phyloP scores from a whole-genome alignment of 92 coral and sea anemone species.

The Epizoanthus scotinus region DNA sequence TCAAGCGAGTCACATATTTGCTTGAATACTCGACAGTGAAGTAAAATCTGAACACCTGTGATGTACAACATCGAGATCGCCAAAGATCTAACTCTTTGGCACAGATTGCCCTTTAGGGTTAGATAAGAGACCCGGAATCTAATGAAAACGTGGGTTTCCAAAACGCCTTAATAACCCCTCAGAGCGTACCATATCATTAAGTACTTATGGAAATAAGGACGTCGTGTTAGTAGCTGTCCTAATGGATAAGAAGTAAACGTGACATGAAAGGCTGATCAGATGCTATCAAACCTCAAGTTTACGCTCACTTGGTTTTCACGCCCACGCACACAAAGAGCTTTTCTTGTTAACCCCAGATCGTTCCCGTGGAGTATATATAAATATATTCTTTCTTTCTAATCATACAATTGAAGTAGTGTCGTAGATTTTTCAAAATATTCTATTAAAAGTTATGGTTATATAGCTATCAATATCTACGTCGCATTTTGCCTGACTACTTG shows the following conservation, averaged over 20 bases:
- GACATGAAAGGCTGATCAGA: slow-evolving; percentile 39
- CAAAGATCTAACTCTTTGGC: slow-evolving; percentile 22
- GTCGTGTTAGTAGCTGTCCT: slow-evolving; percentile 31
- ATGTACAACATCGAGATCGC: slow-evolving; percentile 40
- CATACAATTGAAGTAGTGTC: background rate
- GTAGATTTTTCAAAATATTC: background rate
- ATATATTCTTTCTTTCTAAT: background rate
- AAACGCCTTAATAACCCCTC: slow-evolving; percentile 32
- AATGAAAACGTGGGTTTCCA: slow-evolving; percentile 19
- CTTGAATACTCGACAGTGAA: background rate
- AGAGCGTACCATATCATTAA: slow-evolving; percentile 40
- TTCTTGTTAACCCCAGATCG: slow-evolving; percentile 5
- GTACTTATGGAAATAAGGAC: slow-evolving; percentile 42
- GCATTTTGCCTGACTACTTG: background rate
- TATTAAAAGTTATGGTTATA: background rate
- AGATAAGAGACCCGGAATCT: slow-evolving; percentile 25
- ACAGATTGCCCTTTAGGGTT: slow-evolving; percentile 40
- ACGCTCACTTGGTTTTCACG: slow-evolving; percentile 47
- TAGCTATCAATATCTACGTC: background rate
- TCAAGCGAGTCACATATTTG: slow-evolving; percentile 31
- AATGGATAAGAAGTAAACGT: slow-evolving; percentile 37
- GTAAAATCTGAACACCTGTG: slow-evolving; percentile 25
- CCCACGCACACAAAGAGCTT: slow-evolving; percentile 27
- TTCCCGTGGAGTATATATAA: slow-evolving; percentile 6
- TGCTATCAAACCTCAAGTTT: slow-evolving; percentile 32